A percentile compares a stretch with the other conserved stretches of the same genome.
These are phyloP conservation scores for Hirtodrosophila duncani DNA, from an alignment of 2,888 invertebrate species.

Conservation along the genomic window DNA sequence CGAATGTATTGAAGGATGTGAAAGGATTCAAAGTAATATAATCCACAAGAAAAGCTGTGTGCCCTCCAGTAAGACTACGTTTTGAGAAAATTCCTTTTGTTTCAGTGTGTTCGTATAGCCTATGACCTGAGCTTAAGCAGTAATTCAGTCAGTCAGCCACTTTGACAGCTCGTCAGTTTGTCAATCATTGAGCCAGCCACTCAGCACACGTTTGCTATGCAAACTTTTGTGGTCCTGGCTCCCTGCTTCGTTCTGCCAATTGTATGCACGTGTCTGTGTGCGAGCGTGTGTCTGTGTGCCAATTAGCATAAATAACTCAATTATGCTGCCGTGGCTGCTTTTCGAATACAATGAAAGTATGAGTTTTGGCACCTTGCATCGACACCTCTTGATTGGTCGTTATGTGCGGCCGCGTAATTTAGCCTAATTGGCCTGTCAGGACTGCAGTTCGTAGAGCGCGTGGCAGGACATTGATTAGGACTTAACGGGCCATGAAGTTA, in stretches of 20 bases:
- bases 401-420: conserved; percentile 32
- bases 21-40: not conserved
- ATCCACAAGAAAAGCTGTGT: not conserved
- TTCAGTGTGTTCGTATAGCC: too few relatives aligned
- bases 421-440: conserved; percentile 48
- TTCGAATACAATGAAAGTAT: conserved; percentile 12
- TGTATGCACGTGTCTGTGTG: not conserved
- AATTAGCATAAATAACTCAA: conserved; percentile 67
- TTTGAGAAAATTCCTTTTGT: too few relatives aligned
- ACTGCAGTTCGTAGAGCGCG: conserved; percentile 9
- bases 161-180: not conserved
- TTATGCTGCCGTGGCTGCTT: conserved; percentile 37
- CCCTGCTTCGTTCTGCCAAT: conserved; percentile 39
- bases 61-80: too few relatives aligned
- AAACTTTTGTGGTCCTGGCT: conserved; percentile 35
- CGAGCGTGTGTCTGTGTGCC: conserved; percentile 16
- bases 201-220: conserved; percentile 42
- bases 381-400: conserved; percentile 60
- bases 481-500: too few relatives aligned
- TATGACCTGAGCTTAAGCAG: not conserved
- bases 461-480: conserved; percentile 21
- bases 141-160: conserved; percentile 3
- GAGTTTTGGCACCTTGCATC: conserved; percentile 25
- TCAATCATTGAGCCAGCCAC: conserved; percentile 14
- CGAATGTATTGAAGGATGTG: not conserved